Evolutionary conservation across 2,797 vertebrate genomes (phyloP), one percentile per base, ranked within the genome.

Genomic region (Characodon lateralis): DNA sequence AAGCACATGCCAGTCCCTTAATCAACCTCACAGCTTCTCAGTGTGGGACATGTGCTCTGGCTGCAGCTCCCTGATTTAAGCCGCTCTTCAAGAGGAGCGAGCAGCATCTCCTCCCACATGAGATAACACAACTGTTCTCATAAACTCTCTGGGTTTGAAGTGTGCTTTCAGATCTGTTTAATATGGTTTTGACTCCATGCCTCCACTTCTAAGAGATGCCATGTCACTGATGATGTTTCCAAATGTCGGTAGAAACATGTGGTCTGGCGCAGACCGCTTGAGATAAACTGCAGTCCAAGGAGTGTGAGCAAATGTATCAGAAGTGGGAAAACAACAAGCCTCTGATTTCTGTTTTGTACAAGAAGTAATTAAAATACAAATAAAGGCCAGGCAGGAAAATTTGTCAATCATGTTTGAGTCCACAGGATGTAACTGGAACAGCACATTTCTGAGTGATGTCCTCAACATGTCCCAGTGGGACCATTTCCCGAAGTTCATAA

Each of bases 401-500:
- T 69, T 88, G 91, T 92, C 91, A 88, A 89, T 94, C 92, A 91
- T 90, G 87, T 78, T 78, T 89, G 87, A 80, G 89, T 89, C 78
- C 85, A 89, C 88, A 88, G 91, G 89, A 92, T 91, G 92, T 87
- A 83, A 90, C 85, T 83, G 79, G 88, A 93, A 94, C 87, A 93
- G 92, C 88, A 91, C 84, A 89, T 91, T 91, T 91, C 86, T 82
- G 84, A 93, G 91, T 82, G 83, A 88, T 92, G 93, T 94, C 93
- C 91, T 94, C 90, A 91, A 89, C 88, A 85, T 78, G 77, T 86
- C 93, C 93, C 93, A 90, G 28, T 85, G 93, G 93, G 91, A 95
- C 92, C 87, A 75, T 92, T 93, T 94, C 89, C 89, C 71, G 70
- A 92, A 94, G 92, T 94, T 95, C 92, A 94, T 94, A 94, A 94